Evolutionary conservation across 1,140 invertebrate genomes (phyloP), one percentile per base, ranked within the genome.

Genomic region (Macrobrachium rosenbergii): DNA sequence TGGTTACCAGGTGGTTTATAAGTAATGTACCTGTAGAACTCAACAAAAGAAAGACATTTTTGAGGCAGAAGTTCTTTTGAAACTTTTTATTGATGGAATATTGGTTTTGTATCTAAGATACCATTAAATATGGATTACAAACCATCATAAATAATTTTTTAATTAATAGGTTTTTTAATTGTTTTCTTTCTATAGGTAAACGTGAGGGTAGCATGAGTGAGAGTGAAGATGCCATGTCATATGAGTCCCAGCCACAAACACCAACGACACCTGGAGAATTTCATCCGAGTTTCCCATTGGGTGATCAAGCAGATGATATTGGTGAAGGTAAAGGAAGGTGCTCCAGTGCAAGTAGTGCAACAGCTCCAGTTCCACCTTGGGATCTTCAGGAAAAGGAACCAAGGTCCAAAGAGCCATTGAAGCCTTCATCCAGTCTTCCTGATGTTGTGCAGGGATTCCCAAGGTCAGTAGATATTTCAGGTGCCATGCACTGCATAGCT

Each of bases 121-220:
- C 43, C 23, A 77, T 16, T 63, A 79, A 52, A 19, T 81, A 6
- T 19, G n/a, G 23, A 81, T 5, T 23, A 21, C 23, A n/a, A 10
- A 19, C n/a, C n/a, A 23, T 17, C 28, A 63, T 17, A 63, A 17
- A 23, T 83, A 0, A 67, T 28, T n/a, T 3, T 23, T 73, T 28
- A n/a, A n/a, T 76, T 10, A 69, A 0, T 83, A 21, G n/a, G 72
- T 45, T 6, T 12, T 21, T 58, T 64, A 12, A n/a, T 72, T 19
- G 43, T 12, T 83, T 59, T 76, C 21, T 60, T 16, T 17, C 58
- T 43, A 6, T 62, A 88, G 87, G 87, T 72, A 88, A 88, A 79
- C 82, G 87, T 43, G 87, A 84, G 37, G 82, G 82, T n/a, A 88
- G 87, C 64, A 79, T 88, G 14, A 88, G 87, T 76, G 87, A 88